phyloP scores from a whole-genome alignment of 2,797 vertebrate genomes.

The Myripristis murdjan region DNA sequence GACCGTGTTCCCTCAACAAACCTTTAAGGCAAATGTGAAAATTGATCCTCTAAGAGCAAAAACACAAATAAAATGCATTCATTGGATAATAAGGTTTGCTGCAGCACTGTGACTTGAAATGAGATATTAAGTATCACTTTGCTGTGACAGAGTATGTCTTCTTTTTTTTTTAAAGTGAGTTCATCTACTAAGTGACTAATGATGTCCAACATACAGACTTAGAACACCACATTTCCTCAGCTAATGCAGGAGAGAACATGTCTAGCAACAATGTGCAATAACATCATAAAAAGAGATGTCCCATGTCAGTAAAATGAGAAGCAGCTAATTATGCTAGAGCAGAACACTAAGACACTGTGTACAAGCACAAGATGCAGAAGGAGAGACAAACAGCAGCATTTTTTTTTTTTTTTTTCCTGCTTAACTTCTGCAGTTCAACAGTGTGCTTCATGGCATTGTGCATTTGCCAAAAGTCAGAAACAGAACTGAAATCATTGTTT shows the following conservation, averaged over 20 bases:
- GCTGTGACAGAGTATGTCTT: constrained; percentile 33
- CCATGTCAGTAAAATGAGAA: not conserved
- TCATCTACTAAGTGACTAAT: constrained; percentile 22
- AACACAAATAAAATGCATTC: constrained; percentile 34
- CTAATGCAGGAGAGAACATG: constrained; percentile 8
- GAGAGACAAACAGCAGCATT: constrained; percentile 37
- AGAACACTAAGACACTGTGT: constrained; percentile 49
- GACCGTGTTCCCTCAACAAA: constrained; percentile 35
- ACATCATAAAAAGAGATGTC: constrained; percentile 16
- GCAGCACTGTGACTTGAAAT: constrained; percentile 31
- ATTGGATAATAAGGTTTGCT: constrained; percentile 21
- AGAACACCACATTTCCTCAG: constrained; percentile 8
- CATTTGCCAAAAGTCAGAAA: constrained; percentile 53
- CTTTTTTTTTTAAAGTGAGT: constrained; percentile 14
- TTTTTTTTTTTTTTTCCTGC: constrained; percentile 35
- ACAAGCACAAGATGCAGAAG: constrained; percentile 17
- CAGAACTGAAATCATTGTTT: constrained; percentile 40
- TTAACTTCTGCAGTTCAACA: constrained; percentile 42
- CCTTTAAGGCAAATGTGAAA: constrained; percentile 80
- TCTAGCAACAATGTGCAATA: constrained; percentile 22
- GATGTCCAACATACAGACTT: constrained; percentile 7
- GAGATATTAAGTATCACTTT: constrained; percentile 5
- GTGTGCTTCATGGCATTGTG: constrained; percentile 61
- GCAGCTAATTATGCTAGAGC: constrained; percentile 11
- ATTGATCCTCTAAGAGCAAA: constrained; percentile 43